Base-by-base conservation (phyloP, 2,113 vertebrate genomes). In the Solenodon paradoxus region DNA sequence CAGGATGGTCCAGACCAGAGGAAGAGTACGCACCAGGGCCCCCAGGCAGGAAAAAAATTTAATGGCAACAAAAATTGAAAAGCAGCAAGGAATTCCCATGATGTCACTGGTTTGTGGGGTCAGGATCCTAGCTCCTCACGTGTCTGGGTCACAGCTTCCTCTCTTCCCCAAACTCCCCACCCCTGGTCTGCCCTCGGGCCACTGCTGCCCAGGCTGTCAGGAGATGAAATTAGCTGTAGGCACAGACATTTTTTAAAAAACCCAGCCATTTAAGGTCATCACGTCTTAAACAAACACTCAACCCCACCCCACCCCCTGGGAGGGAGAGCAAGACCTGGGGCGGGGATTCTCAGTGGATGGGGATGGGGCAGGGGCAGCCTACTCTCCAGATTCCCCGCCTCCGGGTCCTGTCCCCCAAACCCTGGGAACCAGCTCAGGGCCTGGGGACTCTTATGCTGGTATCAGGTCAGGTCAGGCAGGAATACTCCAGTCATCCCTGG, bases 181-280 rank as follows among this genome's bases (percentile, higher is more conserved):
- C 24, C 32, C 57, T 42, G n/a, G n/a, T 20, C 64, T 64, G 86
- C 26, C 28, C 79, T 79, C 78, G 28, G 38, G 74, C 68, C 15
- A 26, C 45, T 1, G 5, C 17, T 3, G 15, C n/a, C 51, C 59
- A 4, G 4, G n/a, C 45, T 1, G 7, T 49, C 47, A 40, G 63
- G 74, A 40, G 28, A 28, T 35, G 55, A 61, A 47, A 64, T 49
- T 20, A 49, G 64, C 94, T 51, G 16, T 3, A 35, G 38, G 16
- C 71, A 59, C 61, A 66, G 59, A 47, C n/a, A 28, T 69, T 82
- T 87, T 91, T 77, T 1, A 28, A 69, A n/a, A 85, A 87, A 40
- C 38, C 13, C 88, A 16, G 61, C 88, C 88, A 51, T 94, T 49
- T 96, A 97, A 96, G 95, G 94, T 80, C 66, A 82, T 88, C 30